phyloP scores from a whole-genome alignment of 2,888 invertebrate genomes.

The Volucella inanis region DNA sequence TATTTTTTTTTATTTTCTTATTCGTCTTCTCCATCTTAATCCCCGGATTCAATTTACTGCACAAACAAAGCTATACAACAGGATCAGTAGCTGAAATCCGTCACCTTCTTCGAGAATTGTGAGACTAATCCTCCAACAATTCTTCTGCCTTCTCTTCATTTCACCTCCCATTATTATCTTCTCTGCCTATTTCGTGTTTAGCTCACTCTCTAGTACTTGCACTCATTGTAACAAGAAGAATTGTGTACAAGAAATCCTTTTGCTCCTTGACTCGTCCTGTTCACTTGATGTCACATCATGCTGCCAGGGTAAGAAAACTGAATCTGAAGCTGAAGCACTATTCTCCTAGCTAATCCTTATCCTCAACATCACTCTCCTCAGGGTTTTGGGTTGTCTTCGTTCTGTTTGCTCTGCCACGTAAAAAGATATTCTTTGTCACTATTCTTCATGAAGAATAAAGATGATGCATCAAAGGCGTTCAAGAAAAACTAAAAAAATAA shows the following conservation, averaged over 20 bases:
- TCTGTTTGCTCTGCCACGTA: slow-evolving; percentile 64
- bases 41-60: slow-evolving; percentile 63
- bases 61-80: slow-evolving; percentile 69
- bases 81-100: slow-evolving; percentile 71
- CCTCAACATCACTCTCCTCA: slow-evolving; percentile 21
- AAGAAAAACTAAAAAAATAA: neutral
- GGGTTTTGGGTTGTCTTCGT: slow-evolving; percentile 1
- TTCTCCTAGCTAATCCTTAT: slow-evolving; percentile 61
- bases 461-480: slow-evolving; percentile 37
- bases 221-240: slow-evolving; percentile 48
- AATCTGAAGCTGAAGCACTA: slow-evolving; percentile 49
- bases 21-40: slow-evolving; percentile 43
- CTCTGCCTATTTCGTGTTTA: slow-evolving; percentile 58
- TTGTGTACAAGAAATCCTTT: slow-evolving; percentile 68
- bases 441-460: slow-evolving; percentile 57
- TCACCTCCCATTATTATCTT: slow-evolving; percentile 50
- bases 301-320: slow-evolving; percentile 63
- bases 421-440: slow-evolving; percentile 72
- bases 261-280: slow-evolving; percentile 74
- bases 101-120: slow-evolving; percentile 68
- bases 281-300: slow-evolving; percentile 72
- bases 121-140: slow-evolving; percentile 66
- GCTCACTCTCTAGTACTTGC: slow-evolving; percentile 51
- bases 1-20: too few relatives aligned
- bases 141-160: slow-evolving; percentile 37